Percentiles rank a stretch among this genome's conserved stretches.
These are phyloP conservation scores for Epinephelus malabaricus DNA, from an alignment of 2,797 vertebrate genomes.

Conservation along the genomic window DNA sequence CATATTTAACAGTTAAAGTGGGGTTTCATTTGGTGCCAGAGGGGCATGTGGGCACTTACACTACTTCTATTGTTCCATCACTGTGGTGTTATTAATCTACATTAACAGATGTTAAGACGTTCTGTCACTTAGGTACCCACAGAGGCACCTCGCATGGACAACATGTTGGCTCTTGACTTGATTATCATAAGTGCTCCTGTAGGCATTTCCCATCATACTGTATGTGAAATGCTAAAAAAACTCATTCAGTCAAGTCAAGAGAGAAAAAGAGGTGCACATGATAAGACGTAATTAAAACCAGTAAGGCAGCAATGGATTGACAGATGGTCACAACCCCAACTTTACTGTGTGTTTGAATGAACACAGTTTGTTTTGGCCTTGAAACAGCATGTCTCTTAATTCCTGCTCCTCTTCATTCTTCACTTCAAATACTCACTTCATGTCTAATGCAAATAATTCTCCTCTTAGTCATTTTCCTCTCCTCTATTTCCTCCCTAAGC, in stretches of 20 bases:
- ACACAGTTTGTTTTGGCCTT: slow-evolving; percentile 58
- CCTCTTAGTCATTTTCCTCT: slow-evolving; percentile 17
- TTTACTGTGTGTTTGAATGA: slow-evolving; percentile 37
- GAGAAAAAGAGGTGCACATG: slow-evolving; percentile 24
- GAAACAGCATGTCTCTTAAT: slow-evolving; percentile 43
- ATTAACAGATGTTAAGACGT: slow-evolving; percentile 33
- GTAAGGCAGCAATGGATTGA: slow-evolving; percentile 44
- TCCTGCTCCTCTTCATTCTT: slow-evolving; percentile 11
- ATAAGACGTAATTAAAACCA: slow-evolving; percentile 49
- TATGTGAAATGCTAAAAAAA: slow-evolving; percentile 47
- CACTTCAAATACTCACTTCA: slow-evolving; percentile 20
- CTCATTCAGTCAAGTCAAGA: slow-evolving; percentile 24
- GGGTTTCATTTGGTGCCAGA: slow-evolving; percentile 28
- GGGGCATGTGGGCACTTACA: neutral
- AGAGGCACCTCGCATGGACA: slow-evolving; percentile 24
- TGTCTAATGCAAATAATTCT: slow-evolving; percentile 33
- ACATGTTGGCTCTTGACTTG: slow-evolving; percentile 22
- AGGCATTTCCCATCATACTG: slow-evolving; percentile 23
- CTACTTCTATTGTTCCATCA: slow-evolving; percentile 9
- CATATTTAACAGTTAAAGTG: slow-evolving; percentile 20
- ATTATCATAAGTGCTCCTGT: slow-evolving; percentile 36
- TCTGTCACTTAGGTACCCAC: slow-evolving; percentile 20
- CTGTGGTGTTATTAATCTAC: slow-evolving; percentile 51
- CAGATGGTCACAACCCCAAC: slow-evolving; percentile 65
- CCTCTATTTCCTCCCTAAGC: slow-evolving; percentile 10